These are phyloP conservation scores for Etheostoma cragini DNA, from an alignment of 2,113 vertebrate species.

Conservation along the genomic window DNA sequence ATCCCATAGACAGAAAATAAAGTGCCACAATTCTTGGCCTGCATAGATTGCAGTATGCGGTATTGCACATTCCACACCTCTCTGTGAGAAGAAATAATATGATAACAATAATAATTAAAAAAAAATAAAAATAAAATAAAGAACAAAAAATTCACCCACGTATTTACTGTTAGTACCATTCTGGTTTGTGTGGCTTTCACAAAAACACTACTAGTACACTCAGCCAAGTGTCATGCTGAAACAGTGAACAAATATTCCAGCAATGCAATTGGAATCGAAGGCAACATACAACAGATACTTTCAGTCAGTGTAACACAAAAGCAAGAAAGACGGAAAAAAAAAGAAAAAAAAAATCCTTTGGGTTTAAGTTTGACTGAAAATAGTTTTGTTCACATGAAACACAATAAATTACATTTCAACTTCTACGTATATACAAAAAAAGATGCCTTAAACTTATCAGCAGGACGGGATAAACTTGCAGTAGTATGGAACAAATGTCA, in stretches of 20 bases:
- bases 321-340: slow-evolving; percentile 50
- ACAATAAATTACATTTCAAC: slow-evolving; percentile 72
- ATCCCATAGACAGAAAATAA: slow-evolving; percentile 85
- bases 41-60: slow-evolving; percentile 87
- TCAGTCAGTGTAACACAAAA: slow-evolving; percentile 79
- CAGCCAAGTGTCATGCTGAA: slow-evolving; percentile 68
- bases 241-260: slow-evolving; percentile 74
- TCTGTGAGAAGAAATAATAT: slow-evolving; percentile 70
- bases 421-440: slow-evolving; percentile 58
- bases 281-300: slow-evolving; percentile 78
- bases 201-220: slow-evolving; percentile 62
- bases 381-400: slow-evolving; percentile 69
- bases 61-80: slow-evolving; percentile 84
- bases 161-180: slow-evolving; percentile 56
- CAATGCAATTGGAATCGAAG: slow-evolving; percentile 78
- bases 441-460: slow-evolving; percentile 62
- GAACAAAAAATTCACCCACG: slow-evolving; percentile 36
- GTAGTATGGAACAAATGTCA: slow-evolving; percentile 62
- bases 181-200: slow-evolving; percentile 62
- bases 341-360: slow-evolving; percentile 73
- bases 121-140: slow-evolving; percentile 33
- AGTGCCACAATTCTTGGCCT: slow-evolving; percentile 87
- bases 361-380: slow-evolving; percentile 80
- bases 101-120: slow-evolving; percentile 36
- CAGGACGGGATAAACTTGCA: slow-evolving; percentile 69